Evolutionary conservation across 2,797 vertebrate species (phyloP).

Genomic region (Brotula barbata): DNA sequence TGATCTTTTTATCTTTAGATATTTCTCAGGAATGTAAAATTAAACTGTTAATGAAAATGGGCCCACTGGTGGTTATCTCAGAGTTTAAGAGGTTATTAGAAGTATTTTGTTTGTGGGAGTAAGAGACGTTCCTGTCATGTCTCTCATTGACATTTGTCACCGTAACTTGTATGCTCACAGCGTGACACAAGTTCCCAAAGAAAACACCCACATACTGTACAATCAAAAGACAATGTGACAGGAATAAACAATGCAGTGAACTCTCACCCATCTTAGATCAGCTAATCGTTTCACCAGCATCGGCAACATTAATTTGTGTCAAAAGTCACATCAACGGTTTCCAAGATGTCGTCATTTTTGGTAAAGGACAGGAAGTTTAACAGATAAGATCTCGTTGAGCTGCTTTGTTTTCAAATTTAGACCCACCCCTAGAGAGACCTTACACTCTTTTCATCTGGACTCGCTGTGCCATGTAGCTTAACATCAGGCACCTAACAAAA

Average conservation of each 20-base stretch:
- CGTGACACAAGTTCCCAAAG: constrained; percentile 37
- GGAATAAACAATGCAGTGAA: constrained; percentile 44
- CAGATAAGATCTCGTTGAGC: constrained; percentile 9
- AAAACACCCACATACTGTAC: constrained; percentile 7
- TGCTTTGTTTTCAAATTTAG: constrained; percentile 13
- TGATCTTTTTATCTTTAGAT: no score
- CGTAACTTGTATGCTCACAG: constrained; percentile 1
- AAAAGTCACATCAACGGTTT: constrained; percentile 35
- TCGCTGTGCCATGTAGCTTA: not conserved
- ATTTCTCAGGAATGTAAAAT: no score
- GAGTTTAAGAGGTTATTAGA: not conserved
- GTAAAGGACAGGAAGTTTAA: constrained; percentile 47
- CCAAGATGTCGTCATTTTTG: not conserved
- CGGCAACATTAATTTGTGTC: constrained; percentile 34
- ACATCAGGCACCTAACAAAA: not conserved
- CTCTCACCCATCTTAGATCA: constrained; percentile 39
- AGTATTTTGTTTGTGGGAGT: not conserved
- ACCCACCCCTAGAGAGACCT: not conserved
- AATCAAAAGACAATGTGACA: constrained; percentile 28
- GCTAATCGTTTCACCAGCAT: constrained; percentile 41
- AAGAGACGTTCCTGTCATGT: constrained; percentile 25
- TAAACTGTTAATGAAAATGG: no score
- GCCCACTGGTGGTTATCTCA: no score
- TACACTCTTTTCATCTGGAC: not conserved
- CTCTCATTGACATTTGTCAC: constrained; percentile 32